Evolutionary conservation across 2,888 invertebrate species (phyloP).

Genomic region (Dichetophora obliterata): DNA sequence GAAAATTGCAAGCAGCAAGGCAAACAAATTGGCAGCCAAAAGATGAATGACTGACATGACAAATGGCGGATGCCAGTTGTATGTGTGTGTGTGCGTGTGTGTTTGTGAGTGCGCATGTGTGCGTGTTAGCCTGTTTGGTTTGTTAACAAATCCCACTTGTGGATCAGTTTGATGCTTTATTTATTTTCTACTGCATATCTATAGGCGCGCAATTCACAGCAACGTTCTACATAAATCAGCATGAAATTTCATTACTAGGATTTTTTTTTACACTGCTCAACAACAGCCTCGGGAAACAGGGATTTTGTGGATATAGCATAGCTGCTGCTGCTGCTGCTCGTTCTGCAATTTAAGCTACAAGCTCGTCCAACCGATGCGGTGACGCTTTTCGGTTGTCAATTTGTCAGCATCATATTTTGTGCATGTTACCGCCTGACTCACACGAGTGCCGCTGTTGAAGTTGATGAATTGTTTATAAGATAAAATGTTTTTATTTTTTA

Average conservation of each 20-base stretch:
- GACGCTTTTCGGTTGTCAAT: constrained; percentile 26
- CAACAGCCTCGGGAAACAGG: not conserved
- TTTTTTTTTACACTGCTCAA: not conserved
- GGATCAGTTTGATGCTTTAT: constrained; percentile 23
- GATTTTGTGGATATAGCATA: not conserved
- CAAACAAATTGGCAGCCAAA: constrained; percentile 38
- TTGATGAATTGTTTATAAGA: too few species aligned
- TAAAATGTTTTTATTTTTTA: too few species aligned
- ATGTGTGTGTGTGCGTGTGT: not conserved
- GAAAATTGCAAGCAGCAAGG: not conserved
- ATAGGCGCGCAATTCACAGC: constrained; percentile 16
- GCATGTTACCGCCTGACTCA: not conserved
- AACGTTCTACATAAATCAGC: constrained; percentile 23
- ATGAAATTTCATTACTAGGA: constrained; percentile 32
- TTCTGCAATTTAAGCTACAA: not conserved
- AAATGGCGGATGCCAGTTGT: not conserved
- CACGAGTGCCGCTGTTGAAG: too few species aligned
- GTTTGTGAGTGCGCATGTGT: not conserved
- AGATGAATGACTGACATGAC: constrained; percentile 37
- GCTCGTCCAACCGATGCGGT: not conserved
- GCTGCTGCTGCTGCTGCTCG: not conserved
- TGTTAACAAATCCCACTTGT: constrained; percentile 31
- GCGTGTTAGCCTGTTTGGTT: not conserved
- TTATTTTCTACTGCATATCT: constrained; percentile 28
- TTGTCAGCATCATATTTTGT: constrained; percentile 21